Conservation (phyloP, 2,113 vertebrate genomes). For the Atractosteus spatula region DNA sequence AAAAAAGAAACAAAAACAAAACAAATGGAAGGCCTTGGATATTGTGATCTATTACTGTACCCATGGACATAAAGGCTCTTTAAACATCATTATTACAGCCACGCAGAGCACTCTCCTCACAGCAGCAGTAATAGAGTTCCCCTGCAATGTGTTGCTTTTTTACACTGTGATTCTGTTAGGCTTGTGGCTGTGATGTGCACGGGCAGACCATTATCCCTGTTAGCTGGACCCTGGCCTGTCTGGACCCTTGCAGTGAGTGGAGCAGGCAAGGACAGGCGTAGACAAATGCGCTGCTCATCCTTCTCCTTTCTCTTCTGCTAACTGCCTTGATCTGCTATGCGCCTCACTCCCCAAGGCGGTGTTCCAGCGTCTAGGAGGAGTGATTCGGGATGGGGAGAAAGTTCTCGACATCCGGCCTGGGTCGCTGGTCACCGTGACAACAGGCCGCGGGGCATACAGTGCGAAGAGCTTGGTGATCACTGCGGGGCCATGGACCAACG, state of each 20-base stretch:
- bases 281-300: background rate
- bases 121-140: too few species aligned
- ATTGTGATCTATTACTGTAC: too few species aligned
- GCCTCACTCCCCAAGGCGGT: constrained; percentile 40
- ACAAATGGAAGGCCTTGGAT: background rate
- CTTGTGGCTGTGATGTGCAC: too few species aligned
- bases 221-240: too few species aligned
- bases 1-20: too few species aligned
- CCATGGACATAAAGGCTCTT: too few species aligned
- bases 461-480: constrained; percentile 76
- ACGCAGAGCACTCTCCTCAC: too few species aligned
- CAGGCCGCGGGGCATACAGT: constrained; percentile 61
- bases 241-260: too few species aligned
- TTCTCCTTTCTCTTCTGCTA: background rate
- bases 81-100: too few species aligned
- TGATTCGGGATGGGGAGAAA: constrained; percentile 74
- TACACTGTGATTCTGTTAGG: background rate
- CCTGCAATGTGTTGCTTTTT: too few species aligned
- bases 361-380: constrained; percentile 67
- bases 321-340: background rate
- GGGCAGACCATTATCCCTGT: too few species aligned
- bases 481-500: constrained; percentile 79
- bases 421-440: constrained; percentile 63
- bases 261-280: background rate
- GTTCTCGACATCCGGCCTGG: constrained; percentile 76